Evolutionary conservation across 1,140 invertebrate species (phyloP), one percentile per base, ranked within the genome.

Genomic region (Globodera ellingtonae): DNA sequence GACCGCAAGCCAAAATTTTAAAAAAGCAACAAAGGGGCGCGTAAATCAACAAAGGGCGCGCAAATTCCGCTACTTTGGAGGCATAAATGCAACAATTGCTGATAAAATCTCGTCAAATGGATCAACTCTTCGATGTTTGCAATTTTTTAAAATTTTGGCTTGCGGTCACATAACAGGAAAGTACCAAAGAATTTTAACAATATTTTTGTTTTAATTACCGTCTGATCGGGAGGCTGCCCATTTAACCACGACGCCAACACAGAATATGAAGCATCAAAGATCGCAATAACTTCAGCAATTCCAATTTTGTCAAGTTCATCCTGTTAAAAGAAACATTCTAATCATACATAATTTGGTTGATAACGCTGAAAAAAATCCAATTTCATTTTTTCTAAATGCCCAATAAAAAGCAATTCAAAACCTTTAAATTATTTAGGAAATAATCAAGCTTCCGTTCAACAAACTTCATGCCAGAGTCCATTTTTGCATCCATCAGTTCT

Each of bases 401-500:
- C 59, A 15, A 65, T 21, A 65, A 15, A 65, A 69, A 44, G 13
- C 18, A 44, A 10, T 15, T 44, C 13, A 10, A 44, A 21, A 70
- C 67, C 67, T 44, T 10, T 2, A 21, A 18, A 70, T 70, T 24
- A 44, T 44, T 35, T 9, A 44, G 5, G 46, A 70, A 70, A 44
- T 18, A 18, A 13, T 70, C 67, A 18, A 85, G 69, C 18, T 77
- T 77, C 24, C 65, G 47, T 69, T 84, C 83, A 56, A 80, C 47
- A 21, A 21, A 83, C 6, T 62, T 18, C 48, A 84, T 84, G 21
- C 83, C 83, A 5, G 70, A 78, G 50, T 84, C 83, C 83, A 84
- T 84, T 75, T 84, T 84, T 10, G 75, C 79, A 44, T 84, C 83
- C 81, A 84, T 84, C n/a, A 84, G 24, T 56, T 86, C 83, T 24